Base-by-base conservation (phyloP, 2,797 vertebrate genomes). In the Crenichthys baileyi region DNA sequence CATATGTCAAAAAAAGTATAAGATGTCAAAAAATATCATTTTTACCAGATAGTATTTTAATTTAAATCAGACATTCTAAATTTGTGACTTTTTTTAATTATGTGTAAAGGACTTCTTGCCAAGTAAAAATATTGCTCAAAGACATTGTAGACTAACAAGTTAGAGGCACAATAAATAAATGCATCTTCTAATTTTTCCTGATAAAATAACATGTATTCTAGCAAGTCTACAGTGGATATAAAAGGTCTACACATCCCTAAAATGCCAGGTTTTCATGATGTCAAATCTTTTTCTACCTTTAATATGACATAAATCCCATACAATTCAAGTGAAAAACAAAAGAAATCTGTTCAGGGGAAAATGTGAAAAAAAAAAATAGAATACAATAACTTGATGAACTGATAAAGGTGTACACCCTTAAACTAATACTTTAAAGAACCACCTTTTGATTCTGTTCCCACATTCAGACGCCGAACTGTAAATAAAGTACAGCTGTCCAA, bases 91-190 rank as follows among this genome's bases (percentile, higher is more conserved):
- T 50, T 26, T 39, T 6, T 36, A 5, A 12, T 26, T 48, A 48
- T 29, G 11, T 3, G 13, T 12, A 70, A 26, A 16, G 15, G 26
- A 70, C 15, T 29, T 29, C 16, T 20, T 20, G 20, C n/a, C 24
- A 50, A 18, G 55, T 58, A 24, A 58, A 58, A 58, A 7, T n/a
- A 58, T 24, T 58, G 22, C 55, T 24, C n/a, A 22, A n/a, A 58
- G 2, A 58, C 8, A 58, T 22, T 55, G 24, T 53, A 75, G 4
- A 13, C 48, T 26, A n/a, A 75, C 22, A 50, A 71, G 4, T 56
- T 41, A 79, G 63, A 58, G 72, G 53, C 70, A 15, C 6, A 60
- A 70, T 70, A 61, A 39, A 67, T 68, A n/a, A 24, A 22, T 72
- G 7, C 18, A 15, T 63, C 1, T 39, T 8, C 53, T 22, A 20